Evolutionary conservation across 2,888 invertebrate genomes (phyloP), one percentile per base, ranked within the genome.

Genomic region (Catonia carolina): DNA sequence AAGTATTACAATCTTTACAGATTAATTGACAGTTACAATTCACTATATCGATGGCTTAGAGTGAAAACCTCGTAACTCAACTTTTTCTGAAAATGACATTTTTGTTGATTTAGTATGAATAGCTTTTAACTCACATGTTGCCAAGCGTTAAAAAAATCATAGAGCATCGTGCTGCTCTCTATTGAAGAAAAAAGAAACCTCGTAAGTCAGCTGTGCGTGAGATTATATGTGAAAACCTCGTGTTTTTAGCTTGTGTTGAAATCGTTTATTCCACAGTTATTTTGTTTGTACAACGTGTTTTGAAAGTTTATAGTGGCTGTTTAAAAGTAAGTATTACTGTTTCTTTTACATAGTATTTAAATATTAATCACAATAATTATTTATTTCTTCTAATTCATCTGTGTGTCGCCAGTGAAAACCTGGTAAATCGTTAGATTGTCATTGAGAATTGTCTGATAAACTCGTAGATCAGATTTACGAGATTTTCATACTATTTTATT

Each of bases 1-100:
- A 45, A 45, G 20, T 27, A 22, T 45, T 45, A n/a, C 45, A 45
- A 17, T 45, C 22, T 45, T 45, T 20, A 27, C 45, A 45, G 14
- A 45, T 23, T 45, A 45, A 45, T 2, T 14, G 22, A 22, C 45
- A 45, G 12, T 45, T 27, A 18, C 45, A 45, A 27, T 27, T 4
- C 8, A 8, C 4, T 27, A 27, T 27, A 27, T 27, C 8, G n/a
- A n/a, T 33, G 33, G 33, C 33, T 33, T 33, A 33, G 33, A 10
- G 10, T 33, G 33, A 33, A 33, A 33, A 33, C 33, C 33, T 33
- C 33, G 33, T 33, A 33, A 10, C 33, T 33, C 33, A 33, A 33
- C 10, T 33, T 33, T 33, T 33, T 10, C 10, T 10, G 33, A 33
- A 33, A 33, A 33, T 33, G 33, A 33, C 33, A 33, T 33, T 33